A percentile compares a stretch with the other conserved stretches of the same genome.
Evolutionary conservation across 2,888 invertebrate species (phyloP).

Genomic region (Eucera pruinosa): DNA sequence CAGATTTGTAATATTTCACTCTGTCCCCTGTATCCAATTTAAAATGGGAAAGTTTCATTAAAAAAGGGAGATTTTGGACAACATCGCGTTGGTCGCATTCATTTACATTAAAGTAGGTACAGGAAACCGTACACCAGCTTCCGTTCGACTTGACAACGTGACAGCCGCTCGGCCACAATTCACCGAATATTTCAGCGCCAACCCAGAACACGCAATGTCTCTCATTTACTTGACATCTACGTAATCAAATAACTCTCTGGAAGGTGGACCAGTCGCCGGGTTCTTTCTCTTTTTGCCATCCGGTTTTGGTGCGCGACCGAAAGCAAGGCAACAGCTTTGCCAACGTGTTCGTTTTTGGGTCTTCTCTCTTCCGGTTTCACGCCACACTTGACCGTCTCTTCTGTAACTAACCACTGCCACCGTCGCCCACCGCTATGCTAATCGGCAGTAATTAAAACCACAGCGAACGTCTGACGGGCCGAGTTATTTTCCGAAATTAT

Average conservation of each 20-base stretch:
- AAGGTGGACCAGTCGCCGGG: conserved; percentile 15
- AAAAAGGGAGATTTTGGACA: background rate
- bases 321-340: background rate
- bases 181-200: conserved; percentile 36
- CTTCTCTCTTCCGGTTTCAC: background rate
- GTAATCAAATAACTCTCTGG: conserved; percentile 47
- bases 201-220: conserved; percentile 30
- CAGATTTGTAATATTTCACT: too few species aligned
- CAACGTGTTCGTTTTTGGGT: background rate
- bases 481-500: conserved; percentile 30
- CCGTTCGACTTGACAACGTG: conserved; percentile 11
- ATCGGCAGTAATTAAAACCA: conserved; percentile 43
- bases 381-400: background rate
- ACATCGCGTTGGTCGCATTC: background rate
- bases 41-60: too few species aligned
- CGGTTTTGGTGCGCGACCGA: background rate
- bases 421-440: conserved; percentile 23
- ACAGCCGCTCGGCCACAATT: conserved; percentile 25
- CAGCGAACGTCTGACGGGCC: conserved; percentile 12
- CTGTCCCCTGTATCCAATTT: too few species aligned
- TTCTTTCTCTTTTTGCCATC: conserved; percentile 30
- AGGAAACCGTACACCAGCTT: conserved; percentile 13
- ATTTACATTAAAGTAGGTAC: conserved; percentile 31
- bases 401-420: conserved; percentile 1
- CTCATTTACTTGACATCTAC: conserved; percentile 32